Evolutionary conservation across 2,888 invertebrate species (phyloP), one percentile per base, ranked within the genome.

Genomic region (Leucozona laternaria): DNA sequence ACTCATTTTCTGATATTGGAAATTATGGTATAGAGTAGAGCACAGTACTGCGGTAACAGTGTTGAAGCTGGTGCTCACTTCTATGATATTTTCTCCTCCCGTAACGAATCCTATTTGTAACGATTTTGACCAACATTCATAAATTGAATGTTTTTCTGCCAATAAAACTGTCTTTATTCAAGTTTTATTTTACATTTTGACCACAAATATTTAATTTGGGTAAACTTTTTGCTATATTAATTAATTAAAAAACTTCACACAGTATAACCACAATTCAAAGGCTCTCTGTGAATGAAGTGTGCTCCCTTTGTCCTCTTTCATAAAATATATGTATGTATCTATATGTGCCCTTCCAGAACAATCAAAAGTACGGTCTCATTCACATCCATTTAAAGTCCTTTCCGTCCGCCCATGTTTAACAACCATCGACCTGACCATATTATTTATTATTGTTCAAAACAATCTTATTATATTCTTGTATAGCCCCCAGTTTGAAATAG

Each of bases 361-460:
- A 66, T 66, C 28, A 48, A 66, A 66, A 66, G 3, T 48, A 48
- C 31, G 8, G 7, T 20, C 15, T 15, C 45, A 66, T 31, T 31
- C 48, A 13, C 20, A 48, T 64, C 11, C n/a, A 31, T 48, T 48
- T 66, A 8, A 20, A 15, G 31, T 45, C 13, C 17, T 66, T 34
- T 15, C 13, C n/a, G n/a, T n/a, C 28, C 31, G 28, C 45, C 64
- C 48, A 48, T 15, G 6, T 15, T 6, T 4, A 34, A n/a, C 15
- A 7, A 66, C 48, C 66, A 22, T 66, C 3, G 8, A 66, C 45
- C 48, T 48, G 28, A 40, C 66, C 48, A 66, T 11, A 31, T 48
- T 48, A 66, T 66, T 48, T 66, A 66, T 66, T 66, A 66, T 66
- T 66, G 48, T 66, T 66, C 48, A 20, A 48, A 48, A 28, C 48